A percentile compares a stretch with the other conserved stretches of the same genome.
phyloP scores from a whole-genome alignment of 2,113 vertebrate species.

The Macrotis lagotis region DNA sequence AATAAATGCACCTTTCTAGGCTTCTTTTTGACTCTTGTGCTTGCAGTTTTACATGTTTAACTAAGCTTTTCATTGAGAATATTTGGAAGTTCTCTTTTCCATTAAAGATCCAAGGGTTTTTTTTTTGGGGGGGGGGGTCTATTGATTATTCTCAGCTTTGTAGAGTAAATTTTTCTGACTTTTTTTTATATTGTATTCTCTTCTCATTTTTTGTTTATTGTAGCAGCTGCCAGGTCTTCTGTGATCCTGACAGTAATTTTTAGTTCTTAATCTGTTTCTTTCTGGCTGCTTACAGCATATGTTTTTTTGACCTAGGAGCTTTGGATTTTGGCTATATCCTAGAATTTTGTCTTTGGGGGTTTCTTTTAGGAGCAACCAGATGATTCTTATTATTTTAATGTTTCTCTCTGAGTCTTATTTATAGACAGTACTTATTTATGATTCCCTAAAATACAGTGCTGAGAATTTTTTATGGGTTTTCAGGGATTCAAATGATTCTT shows the following conservation, averaged over 20 bases:
- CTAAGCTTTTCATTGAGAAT: neutral
- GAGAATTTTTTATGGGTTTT: neutral
- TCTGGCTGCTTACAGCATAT: neutral
- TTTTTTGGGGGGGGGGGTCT: neutral
- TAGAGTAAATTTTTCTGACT: neutral
- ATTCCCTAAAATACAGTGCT: neutral
- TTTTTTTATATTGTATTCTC: neutral
- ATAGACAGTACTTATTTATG: neutral
- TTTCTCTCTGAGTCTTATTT: neutral
- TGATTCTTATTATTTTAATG: neutral
- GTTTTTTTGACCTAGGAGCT: neutral
- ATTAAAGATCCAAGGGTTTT: neutral
- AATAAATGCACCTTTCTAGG: neutral
- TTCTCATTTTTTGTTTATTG: neutral
- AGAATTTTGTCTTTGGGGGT: neutral
- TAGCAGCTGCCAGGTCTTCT: neutral
- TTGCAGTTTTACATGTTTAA: neutral
- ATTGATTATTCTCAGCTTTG: neutral
- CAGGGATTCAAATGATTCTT: neutral
- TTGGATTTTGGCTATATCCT: neutral
- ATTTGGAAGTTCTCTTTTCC: neutral
- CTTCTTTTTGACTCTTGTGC: neutral
- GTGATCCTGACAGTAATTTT: neutral
- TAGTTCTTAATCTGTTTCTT: neutral
- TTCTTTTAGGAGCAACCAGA: neutral